These are phyloP conservation scores for Escarpia spicata DNA, from an alignment of 2,888 invertebrate genomes.

Conservation along the genomic window DNA sequence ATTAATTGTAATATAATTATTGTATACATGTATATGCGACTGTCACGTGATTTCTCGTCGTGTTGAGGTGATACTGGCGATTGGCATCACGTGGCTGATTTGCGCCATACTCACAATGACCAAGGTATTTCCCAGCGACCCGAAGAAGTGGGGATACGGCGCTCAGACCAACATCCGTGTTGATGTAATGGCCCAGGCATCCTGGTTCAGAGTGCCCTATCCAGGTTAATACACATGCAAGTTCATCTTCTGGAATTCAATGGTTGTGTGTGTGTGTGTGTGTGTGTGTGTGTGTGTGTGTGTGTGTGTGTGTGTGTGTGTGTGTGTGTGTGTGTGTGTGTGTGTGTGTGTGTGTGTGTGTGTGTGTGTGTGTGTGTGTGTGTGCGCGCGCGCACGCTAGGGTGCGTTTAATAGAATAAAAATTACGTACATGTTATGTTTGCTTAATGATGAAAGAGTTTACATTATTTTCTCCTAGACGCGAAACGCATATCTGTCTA, in stretches of 20 bases:
- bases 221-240: conserved; percentile 65
- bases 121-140: conserved; percentile 61
- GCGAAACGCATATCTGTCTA: too few relatives aligned
- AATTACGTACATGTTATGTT: too few relatives aligned
- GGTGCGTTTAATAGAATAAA: background rate
- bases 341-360: background rate
- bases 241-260: background rate
- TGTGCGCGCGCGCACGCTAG: background rate
- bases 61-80: conserved; percentile 49
- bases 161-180: conserved; percentile 44
- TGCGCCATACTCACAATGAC: conserved; percentile 46
- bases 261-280: background rate
- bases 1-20: too few relatives aligned
- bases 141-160: conserved; percentile 47
- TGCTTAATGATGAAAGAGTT: too few relatives aligned
- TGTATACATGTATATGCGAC: background rate
- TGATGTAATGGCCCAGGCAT: conserved; percentile 42
- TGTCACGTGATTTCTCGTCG: background rate
- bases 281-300: background rate
- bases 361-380: background rate
- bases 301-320: background rate
- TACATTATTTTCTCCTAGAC: too few relatives aligned
- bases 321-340: background rate
- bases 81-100: conserved; percentile 48
- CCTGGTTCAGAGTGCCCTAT: conserved; percentile 66